Evolutionary conservation across 2,888 invertebrate genomes (phyloP).

Genomic region (Morpho achilles): DNA sequence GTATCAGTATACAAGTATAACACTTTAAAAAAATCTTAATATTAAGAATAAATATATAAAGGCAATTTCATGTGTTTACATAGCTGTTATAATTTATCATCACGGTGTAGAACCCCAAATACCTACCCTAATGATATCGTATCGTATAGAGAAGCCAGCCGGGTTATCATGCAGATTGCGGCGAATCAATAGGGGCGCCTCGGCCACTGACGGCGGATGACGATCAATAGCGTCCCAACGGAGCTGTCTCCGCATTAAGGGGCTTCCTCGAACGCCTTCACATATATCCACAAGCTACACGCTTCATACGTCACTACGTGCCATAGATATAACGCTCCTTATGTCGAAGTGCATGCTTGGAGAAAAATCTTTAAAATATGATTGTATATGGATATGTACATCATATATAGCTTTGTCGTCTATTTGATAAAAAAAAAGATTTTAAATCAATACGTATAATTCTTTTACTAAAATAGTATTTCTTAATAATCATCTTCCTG

Average conservation of each 20-base stretch:
- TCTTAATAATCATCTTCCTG: no score
- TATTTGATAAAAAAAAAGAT: no score
- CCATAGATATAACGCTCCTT: constrained; percentile 22
- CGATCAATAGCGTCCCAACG: constrained; percentile 76
- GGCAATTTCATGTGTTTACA: no score
- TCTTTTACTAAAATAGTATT: no score
- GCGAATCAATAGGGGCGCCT: constrained; percentile 77
- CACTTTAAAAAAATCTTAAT: no score
- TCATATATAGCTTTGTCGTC: no score
- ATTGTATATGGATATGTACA: no score
- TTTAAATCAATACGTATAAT: no score
- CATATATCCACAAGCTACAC: constrained; percentile 67
- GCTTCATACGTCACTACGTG: constrained; percentile 43
- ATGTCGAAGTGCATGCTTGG: constrained; percentile 6
- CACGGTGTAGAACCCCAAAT: constrained; percentile 3
- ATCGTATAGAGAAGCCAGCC: constrained; percentile 59
- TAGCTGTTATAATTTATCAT: neutral
- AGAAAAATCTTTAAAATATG: constrained; percentile 7
- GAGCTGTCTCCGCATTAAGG: constrained; percentile 77
- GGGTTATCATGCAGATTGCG: constrained; percentile 78
- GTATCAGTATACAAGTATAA: no score
- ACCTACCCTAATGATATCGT: constrained; percentile 23
- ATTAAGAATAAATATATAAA: no score
- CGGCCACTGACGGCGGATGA: constrained; percentile 76
- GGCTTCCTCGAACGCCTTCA: constrained; percentile 77